Conservation (phyloP, 1,140 invertebrate genomes). For the Neotoxoptera formosana region DNA sequence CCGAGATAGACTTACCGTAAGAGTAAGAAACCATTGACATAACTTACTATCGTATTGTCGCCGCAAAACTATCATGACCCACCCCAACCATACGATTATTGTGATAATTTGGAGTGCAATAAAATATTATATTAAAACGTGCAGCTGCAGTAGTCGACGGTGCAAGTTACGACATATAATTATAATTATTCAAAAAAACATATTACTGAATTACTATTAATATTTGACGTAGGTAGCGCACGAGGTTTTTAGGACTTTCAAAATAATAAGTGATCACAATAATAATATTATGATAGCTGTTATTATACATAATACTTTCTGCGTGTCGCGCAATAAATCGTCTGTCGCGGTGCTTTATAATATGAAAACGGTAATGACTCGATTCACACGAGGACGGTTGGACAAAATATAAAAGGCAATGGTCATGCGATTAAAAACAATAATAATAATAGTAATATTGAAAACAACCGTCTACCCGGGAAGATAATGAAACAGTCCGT, state of each 20-base stretch:
- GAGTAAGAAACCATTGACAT: not conserved
- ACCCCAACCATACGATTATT: not conserved
- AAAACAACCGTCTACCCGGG: not conserved
- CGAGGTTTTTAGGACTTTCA: not conserved
- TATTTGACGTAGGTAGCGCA: not conserved
- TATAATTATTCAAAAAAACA: not conserved
- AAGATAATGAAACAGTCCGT: not conserved
- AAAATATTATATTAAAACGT: too few relatives aligned
- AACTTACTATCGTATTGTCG: not conserved
- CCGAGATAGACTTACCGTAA: not conserved
- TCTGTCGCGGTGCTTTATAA: not conserved
- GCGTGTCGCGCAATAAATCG: not conserved
- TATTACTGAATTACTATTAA: not conserved
- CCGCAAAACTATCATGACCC: not conserved
- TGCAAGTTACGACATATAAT: not conserved
- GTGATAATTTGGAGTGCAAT: too few relatives aligned
- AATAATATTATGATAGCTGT: not conserved
- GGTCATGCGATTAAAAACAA: not conserved
- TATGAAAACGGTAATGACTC: not conserved
- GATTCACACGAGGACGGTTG: not conserved
- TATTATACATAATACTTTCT: not conserved
- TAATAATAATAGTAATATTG: not conserved
- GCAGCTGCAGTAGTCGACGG: too few relatives aligned
- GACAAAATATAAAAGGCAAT: not conserved
- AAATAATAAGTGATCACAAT: not conserved